phyloP scores from a whole-genome alignment of 2,888 invertebrate species.

The Melanophora roralis region DNA sequence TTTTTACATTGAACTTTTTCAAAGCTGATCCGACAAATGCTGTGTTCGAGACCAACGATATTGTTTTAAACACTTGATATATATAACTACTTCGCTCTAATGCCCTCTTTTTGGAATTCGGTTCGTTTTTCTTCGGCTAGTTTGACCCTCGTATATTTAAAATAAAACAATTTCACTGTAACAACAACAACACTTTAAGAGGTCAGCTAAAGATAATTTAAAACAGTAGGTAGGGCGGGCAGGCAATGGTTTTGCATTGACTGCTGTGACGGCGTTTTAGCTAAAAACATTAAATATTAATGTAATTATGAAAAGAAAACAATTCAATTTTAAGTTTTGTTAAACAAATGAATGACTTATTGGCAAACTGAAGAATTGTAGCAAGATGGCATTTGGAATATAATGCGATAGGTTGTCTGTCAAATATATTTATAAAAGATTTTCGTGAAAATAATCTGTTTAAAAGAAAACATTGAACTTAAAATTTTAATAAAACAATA shows the following conservation, averaged over 20 bases:
- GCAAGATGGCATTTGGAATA: neutral
- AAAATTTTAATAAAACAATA: neutral
- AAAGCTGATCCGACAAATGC: no score
- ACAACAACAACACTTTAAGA: slow-evolving; percentile 17
- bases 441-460: neutral
- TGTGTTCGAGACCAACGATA: no score
- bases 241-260: slow-evolving; percentile 28
- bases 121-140: no score
- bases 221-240: slow-evolving; percentile 41
- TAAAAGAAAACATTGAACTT: neutral
- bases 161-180: slow-evolving; percentile 37
- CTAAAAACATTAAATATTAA: slow-evolving; percentile 73
- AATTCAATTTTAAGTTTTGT: slow-evolving; percentile 49
- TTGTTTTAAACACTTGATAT: no score
- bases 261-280: slow-evolving; percentile 41
- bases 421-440: slow-evolving; percentile 4
- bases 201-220: slow-evolving; percentile 51
- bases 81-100: no score
- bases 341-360: neutral
- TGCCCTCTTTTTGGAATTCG: no score
- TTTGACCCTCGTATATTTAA: slow-evolving; percentile 10
- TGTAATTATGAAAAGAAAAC: slow-evolving; percentile 75
- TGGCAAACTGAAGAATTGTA: neutral
- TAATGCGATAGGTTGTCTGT: neutral
- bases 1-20: no score